These are phyloP conservation scores for Avahi laniger DNA, from an alignment of 2,797 vertebrate genomes.

Conservation along the genomic window DNA sequence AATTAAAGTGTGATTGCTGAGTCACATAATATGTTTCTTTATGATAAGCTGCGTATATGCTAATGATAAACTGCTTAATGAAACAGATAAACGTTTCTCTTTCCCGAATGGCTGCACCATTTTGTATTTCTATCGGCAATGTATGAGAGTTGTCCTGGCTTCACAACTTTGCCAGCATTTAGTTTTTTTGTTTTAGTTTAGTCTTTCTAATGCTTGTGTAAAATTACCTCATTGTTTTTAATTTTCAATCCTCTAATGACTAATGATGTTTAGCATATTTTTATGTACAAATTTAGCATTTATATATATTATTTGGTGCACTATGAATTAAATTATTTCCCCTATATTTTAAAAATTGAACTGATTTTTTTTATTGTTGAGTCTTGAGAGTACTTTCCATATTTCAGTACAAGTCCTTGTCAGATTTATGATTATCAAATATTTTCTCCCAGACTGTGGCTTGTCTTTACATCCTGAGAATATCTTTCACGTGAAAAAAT, in stretches of 20 bases:
- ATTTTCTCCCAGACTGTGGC: neutral
- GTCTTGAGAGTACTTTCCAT: neutral
- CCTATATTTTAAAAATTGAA: neutral
- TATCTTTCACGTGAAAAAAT: neutral
- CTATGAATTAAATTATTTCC: neutral
- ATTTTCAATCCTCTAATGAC: neutral
- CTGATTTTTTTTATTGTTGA: neutral
- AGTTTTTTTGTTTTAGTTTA: neutral
- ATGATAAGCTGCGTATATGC: neutral
- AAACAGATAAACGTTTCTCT: neutral
- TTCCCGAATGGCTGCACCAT: neutral
- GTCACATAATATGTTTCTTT: neutral
- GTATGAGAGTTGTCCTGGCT: neutral
- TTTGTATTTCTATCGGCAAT: neutral
- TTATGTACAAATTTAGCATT: neutral
- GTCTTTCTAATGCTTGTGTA: neutral
- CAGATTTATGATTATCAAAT: neutral
- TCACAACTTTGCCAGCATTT: neutral
- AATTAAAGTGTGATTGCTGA: neutral
- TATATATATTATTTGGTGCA: neutral
- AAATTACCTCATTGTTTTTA: neutral
- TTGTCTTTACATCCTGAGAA: neutral
- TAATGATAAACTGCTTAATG: neutral
- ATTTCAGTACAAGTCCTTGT: neutral
- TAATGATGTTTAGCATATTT: neutral